phyloP scores from a whole-genome alignment of 2,113 vertebrate species.

The Sebastes fasciatus region DNA sequence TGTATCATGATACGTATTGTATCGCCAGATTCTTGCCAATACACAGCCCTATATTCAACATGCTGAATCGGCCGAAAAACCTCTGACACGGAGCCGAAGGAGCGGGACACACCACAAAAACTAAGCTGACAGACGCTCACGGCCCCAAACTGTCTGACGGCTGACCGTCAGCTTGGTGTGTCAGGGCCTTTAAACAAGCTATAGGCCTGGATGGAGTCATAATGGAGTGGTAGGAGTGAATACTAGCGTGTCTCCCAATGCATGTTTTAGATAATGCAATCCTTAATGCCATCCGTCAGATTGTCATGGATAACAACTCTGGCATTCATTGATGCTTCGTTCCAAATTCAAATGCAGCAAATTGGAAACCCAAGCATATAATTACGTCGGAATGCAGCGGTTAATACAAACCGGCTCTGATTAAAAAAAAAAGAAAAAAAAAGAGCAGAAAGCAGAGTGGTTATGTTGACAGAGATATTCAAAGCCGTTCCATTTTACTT shows the following conservation, averaged over 20 bases:
- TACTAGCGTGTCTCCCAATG: slow-evolving; percentile 36
- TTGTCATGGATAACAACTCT: slow-evolving; percentile 80
- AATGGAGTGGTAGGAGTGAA: slow-evolving; percentile 56
- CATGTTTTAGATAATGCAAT: slow-evolving; percentile 73
- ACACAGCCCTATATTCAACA: too few relatives aligned
- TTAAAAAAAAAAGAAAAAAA: slow-evolving; percentile 50
- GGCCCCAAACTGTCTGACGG: too few relatives aligned
- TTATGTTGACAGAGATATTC: slow-evolving; percentile 73
- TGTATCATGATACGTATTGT: too few relatives aligned
- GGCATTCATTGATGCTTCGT: slow-evolving; percentile 75
- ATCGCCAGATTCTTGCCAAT: too few relatives aligned
- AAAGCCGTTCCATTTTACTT: slow-evolving; percentile 69
- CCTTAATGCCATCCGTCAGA: slow-evolving; percentile 77
- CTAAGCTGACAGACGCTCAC: too few relatives aligned
- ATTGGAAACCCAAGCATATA: slow-evolving; percentile 83
- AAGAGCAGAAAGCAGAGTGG: slow-evolving; percentile 47
- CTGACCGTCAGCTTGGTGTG: too few relatives aligned
- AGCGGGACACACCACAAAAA: too few relatives aligned
- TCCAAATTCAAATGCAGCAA: slow-evolving; percentile 80
- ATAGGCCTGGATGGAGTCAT: slow-evolving; percentile 43
- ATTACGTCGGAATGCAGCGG: slow-evolving; percentile 76
- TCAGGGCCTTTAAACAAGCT: too few relatives aligned
- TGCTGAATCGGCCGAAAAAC: too few relatives aligned
- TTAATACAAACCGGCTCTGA: slow-evolving; percentile 75
- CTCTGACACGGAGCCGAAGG: too few relatives aligned